These are phyloP conservation scores for Malaclemys terrapin DNA, from an alignment of 2,113 vertebrate genomes.

Conservation along the genomic window DNA sequence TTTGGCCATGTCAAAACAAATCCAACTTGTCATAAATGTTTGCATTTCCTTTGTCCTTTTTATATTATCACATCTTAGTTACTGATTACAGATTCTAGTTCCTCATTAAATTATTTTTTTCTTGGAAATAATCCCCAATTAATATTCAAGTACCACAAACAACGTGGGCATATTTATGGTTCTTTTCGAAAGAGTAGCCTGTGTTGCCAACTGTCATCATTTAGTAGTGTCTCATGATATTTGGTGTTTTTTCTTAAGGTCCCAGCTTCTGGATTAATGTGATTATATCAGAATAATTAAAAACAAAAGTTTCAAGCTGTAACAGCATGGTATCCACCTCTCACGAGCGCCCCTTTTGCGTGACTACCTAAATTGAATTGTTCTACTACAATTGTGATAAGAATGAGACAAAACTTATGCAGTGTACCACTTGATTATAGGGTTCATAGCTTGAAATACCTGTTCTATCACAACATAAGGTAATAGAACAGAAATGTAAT, in stretches of 20 bases:
- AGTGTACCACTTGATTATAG: not conserved
- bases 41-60: not conserved
- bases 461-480: not conserved
- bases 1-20: not conserved
- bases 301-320: not conserved
- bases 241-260: not conserved
- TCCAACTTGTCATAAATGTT: not conserved
- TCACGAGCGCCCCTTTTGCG: too few species aligned
- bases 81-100: not conserved
- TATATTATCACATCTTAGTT: not conserved
- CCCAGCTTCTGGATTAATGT: not conserved
- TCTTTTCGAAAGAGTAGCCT: not conserved
- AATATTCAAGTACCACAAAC: not conserved
- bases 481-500: not conserved
- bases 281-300: not conserved
- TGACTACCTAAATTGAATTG: not conserved
- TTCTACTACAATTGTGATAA: not conserved
- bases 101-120: not conserved
- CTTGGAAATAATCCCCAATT: not conserved
- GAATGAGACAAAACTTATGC: not conserved
- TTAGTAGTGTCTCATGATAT: not conserved
- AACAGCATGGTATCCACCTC: too few species aligned
- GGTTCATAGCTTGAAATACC: not conserved
- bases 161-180: not conserved
- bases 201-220: not conserved